phyloP scores from a whole-genome alignment of 2,113 vertebrate genomes.

The Syrmaticus mikado region DNA sequence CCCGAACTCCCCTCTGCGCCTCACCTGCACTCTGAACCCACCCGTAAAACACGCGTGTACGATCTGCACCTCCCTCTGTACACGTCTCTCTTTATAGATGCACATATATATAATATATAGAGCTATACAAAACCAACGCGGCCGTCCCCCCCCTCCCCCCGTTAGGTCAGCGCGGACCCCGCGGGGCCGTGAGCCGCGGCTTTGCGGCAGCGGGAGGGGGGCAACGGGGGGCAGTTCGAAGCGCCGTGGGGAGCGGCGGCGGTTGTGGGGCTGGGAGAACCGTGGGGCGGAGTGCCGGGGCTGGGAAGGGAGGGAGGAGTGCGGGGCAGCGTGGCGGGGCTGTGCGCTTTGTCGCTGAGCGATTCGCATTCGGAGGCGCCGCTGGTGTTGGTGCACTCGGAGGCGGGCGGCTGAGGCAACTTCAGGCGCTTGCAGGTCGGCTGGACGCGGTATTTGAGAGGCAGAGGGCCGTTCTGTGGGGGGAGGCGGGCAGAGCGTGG shows the following conservation, averaged over 20 bases:
- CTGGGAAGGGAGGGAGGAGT: slow-evolving; percentile 83
- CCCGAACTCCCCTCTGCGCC: neutral
- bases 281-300: slow-evolving; percentile 77
- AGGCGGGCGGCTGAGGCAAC: slow-evolving; percentile 78
- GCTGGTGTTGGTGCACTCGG: slow-evolving; percentile 87
- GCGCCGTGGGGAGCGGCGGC: slow-evolving; percentile 74
- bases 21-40: slow-evolving; percentile 78
- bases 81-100: slow-evolving; percentile 78
- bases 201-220: slow-evolving; percentile 84
- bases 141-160: neutral
- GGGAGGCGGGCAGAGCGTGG: neutral
- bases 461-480: slow-evolving; percentile 87
- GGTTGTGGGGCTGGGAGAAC: slow-evolving; percentile 79
- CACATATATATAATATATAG: slow-evolving; percentile 74
- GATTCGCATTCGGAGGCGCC: slow-evolving; percentile 92
- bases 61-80: slow-evolving; percentile 77
- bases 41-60: slow-evolving; percentile 84
- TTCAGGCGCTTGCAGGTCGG: slow-evolving; percentile 86
- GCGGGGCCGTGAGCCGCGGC: slow-evolving; percentile 84
- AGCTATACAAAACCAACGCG: slow-evolving; percentile 56
- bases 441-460: slow-evolving; percentile 91
- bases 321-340: slow-evolving; percentile 80
- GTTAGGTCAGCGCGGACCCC: slow-evolving; percentile 83
- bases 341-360: slow-evolving; percentile 90
- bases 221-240: slow-evolving; percentile 83